Base-by-base conservation (phyloP, 1,140 invertebrate genomes). In the Pygmarrhopalites habei region DNA sequence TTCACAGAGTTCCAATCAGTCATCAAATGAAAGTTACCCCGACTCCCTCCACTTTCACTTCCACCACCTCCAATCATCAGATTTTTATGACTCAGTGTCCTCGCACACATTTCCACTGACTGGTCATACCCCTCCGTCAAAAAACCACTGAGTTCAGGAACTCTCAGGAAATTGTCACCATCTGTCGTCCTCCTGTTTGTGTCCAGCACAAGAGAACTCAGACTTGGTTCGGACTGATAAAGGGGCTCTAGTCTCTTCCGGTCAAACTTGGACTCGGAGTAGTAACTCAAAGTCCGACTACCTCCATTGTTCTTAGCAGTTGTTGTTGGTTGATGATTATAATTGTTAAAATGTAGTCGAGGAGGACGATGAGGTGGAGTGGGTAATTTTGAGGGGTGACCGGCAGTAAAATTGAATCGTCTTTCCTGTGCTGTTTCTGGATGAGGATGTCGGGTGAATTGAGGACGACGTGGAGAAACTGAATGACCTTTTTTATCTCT, bases 1-100 rank as follows among this genome's bases (percentile, higher is more conserved):
- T 70, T 62, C n/a, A 67, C 58, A 15, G 60, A 63, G 43, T 67
- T 67, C 65, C 65, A 67, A 19, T 43, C 56, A 21, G 43, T 35
- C 5, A 52, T 26, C 5, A 25, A 51, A 19, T 60, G 23, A 3
- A 21, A 25, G 15, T n/a, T 35, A 53, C 28, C 26, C 32, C 14
- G 3, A n/a, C 28, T 21, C n/a, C n/a, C n/a, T 35, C 32, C 32
- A 35, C 5, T 7, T 7, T 35, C 15, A 35, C 15, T 35, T 7
- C 5, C 5, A 35, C 5, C 15, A 35, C 5, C 10, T 7, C 3
- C 3, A 39, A 57, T 26, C 29, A 21, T 35, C 14, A 19, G 29
- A 57, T 17, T 17, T 19, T 3, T 19, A 14, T 3, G 25, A 51
- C 28, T 51, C n/a, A 29, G 10, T 10, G 2, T 4, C 44, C 5